These are phyloP conservation scores for Ctenodactylus gundi DNA, from an alignment of 2,113 vertebrate species.

Conservation along the genomic window DNA sequence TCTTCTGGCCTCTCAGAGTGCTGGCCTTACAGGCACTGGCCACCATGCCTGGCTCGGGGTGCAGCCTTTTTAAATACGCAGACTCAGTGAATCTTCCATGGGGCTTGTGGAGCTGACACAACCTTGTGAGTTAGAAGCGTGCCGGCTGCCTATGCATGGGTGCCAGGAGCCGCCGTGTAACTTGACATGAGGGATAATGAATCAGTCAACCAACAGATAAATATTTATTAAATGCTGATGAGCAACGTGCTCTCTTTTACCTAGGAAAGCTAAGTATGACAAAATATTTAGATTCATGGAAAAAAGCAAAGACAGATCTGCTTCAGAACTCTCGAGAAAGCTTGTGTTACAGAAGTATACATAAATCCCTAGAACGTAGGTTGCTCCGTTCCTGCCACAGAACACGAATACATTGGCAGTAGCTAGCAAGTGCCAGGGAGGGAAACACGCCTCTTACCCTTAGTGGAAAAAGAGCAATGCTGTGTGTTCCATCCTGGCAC, in stretches of 20 bases:
- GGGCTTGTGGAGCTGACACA: no score
- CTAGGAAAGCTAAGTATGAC: background rate
- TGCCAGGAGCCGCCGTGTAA: background rate
- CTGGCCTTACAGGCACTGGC: no score
- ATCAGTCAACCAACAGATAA: background rate
- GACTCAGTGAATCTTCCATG: accelerated
- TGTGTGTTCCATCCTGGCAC: no score
- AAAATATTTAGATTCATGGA: background rate
- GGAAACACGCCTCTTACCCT: background rate
- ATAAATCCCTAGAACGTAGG: background rate
- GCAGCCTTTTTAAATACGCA: background rate
- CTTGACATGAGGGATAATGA: background rate
- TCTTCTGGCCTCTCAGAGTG: no score
- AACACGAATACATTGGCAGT: accelerated
- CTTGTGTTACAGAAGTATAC: background rate
- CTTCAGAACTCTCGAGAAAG: background rate
- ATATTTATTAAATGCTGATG: background rate
- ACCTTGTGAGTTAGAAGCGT: background rate
- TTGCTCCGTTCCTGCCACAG: background rate
- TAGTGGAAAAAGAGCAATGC: background rate
- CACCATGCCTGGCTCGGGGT: no score
- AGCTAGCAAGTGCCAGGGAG: background rate
- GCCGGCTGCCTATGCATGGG: accelerated
- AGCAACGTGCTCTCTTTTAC: background rate
- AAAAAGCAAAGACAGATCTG: background rate